phyloP scores from a whole-genome alignment of 1,140 invertebrate species.

The Neodiprion lecontei region DNA sequence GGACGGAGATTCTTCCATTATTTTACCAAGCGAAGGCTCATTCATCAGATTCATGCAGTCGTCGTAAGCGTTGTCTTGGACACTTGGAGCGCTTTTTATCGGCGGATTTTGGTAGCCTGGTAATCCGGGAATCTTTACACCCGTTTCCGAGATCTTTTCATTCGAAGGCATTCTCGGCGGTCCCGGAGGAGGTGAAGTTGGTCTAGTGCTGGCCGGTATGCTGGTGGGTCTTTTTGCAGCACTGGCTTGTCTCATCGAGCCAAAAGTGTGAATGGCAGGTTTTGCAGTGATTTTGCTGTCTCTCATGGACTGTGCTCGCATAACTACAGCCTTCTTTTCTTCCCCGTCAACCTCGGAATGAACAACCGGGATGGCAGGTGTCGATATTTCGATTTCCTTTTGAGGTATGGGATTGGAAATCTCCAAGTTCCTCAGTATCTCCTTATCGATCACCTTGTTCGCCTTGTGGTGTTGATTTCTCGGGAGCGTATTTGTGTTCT shows the following conservation, averaged over 20 bases:
- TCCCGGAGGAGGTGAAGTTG: constrained; percentile 70
- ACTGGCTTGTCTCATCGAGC: constrained; percentile 73
- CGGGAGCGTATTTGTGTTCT: constrained; percentile 65
- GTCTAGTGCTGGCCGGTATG: constrained; percentile 67
- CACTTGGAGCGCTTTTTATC: constrained; percentile 32
- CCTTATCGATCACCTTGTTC: constrained; percentile 72
- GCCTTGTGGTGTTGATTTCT: constrained; percentile 68
- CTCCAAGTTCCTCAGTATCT: constrained; percentile 74
- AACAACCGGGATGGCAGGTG: constrained; percentile 64
- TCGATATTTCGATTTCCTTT: constrained; percentile 68
- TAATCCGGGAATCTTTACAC: constrained; percentile 54
- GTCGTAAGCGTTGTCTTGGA: constrained; percentile 69
- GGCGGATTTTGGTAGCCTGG: constrained; percentile 63
- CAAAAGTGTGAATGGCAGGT: constrained; percentile 75
- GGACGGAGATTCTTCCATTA: constrained; percentile 68
- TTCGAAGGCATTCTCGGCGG: constrained; percentile 52
- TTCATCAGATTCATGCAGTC: constrained; percentile 76
- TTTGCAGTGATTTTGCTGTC: constrained; percentile 63
- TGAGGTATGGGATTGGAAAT: constrained; percentile 84
- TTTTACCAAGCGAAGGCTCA: constrained; percentile 66
- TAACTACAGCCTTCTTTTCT: constrained; percentile 65
- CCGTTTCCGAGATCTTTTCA: constrained; percentile 44
- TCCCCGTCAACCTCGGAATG: constrained; percentile 45
- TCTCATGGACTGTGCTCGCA: constrained; percentile 80
- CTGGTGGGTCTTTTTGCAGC: constrained; percentile 72